Base-by-base conservation (phyloP, 2,888 invertebrate genomes). In the Plagodis dolabraria region DNA sequence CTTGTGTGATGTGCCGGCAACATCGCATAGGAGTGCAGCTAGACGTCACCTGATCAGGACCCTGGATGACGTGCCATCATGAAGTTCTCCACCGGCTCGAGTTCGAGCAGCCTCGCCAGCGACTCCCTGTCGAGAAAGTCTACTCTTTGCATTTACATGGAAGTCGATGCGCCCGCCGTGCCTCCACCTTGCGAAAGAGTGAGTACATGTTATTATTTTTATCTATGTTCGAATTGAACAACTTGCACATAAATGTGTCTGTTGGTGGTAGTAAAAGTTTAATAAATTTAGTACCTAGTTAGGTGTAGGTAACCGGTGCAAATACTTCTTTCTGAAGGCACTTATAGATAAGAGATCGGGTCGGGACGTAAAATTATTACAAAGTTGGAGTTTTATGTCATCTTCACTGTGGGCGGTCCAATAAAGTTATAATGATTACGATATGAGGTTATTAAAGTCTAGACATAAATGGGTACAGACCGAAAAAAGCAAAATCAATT, bases 81-180 rank as follows among this genome's bases (percentile, higher is more conserved):
- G 94, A 94, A 94, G 92, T 94, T 94, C 86, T 94, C 94, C 68
- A 94, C 94, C 70, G 94, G 95, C 45, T 94, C 94, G 68, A 93
- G 95, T 75, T 94, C 94, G 67, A 95, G 95, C 84, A 95, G 94
- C 83, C 93, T 95, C 77, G 93, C 94, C 80, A 94, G 94, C 78
- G 95, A 95, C 77, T 94, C 93, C 75, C 86, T 93, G 79, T 94
- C 94, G 71, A 95, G 95, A 76, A 94, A 95, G 74, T 94, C 95
- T 47, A 94, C 94, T 63, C 90, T 95, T 63, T 95, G 95, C 73
- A 94, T 95, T 71, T 94, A 94, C 74, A 94, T 94, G 63, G 94
- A 94, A 75, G 88, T 93, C 76, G 94, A 94, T 74, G 74, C 83
- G 11, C 81, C 87, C 34, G 79, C 87, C 33, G 80, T 89, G 68